Base-by-base conservation (phyloP, 2,797 vertebrate species). In the Sebastes cheni region DNA sequence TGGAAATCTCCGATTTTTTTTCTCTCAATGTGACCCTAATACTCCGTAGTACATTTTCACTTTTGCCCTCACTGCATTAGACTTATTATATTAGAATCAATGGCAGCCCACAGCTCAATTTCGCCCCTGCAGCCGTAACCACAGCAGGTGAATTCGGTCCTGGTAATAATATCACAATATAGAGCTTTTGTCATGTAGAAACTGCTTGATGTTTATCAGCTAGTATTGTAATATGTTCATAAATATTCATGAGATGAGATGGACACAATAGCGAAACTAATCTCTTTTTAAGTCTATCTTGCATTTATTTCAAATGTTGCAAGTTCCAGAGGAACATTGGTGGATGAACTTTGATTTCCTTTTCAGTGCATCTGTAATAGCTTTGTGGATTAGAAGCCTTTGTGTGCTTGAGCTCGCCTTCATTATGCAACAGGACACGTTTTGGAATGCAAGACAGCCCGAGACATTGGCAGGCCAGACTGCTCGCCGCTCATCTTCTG, bases 401-500 rank as follows among this genome's bases (percentile, higher is more conserved):
- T 64, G 42, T 60, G 76, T 30, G 46, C 32, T 68, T 25, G 36
- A 55, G 50, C 32, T 55, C 60, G 2, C 14, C 50, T 59, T 86
- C 62, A 81, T 85, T 87, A 75, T 81, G 65, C 64, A 81, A 76
- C 55, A 71, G 30, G 59, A 74, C 25, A 25, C 7, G 5, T 4
- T 74, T 70, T 85, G 76, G 59, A 72, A 79, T 70, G 66, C 20
- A 6, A 72, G 77, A 36, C 72, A 64, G 68, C 50, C 8, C 6
- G 34, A 76, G 59, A 18, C 36, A 25, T 27, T 83, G 79, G 75
- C 77, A 77, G 77, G 59, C 50, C 39, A 50, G 60, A 66, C 69
- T 22, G 30, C 78, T 84, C 30, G 1, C 66, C 64, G 59, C 60
- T 88, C 75, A 72, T 79, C 79, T 78, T 64, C 82, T 80, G 84